A percentile compares a stretch with the other conserved stretches of the same genome.
Evolutionary conservation across 2,888 invertebrate genomes (phyloP).

Genomic region (Rutpela maculata): DNA sequence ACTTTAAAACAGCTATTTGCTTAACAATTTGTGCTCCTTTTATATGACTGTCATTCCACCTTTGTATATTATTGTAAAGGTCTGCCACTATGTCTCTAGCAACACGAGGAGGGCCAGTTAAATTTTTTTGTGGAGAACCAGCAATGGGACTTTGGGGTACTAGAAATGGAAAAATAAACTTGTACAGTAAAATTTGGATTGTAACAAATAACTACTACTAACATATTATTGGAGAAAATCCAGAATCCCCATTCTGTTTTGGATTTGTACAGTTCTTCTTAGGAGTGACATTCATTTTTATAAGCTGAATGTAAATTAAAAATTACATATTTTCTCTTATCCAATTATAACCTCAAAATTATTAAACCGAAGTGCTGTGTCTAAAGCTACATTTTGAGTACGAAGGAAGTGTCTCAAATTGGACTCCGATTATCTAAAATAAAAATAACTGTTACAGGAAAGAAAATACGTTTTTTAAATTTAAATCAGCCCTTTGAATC

Average conservation of each 20-base stretch:
- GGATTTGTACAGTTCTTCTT: slow-evolving; percentile 38
- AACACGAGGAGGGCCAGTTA: slow-evolving; percentile 77
- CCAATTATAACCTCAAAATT: not conserved
- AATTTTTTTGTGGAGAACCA: slow-evolving; percentile 72
- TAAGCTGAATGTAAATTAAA: not conserved
- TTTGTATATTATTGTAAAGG: slow-evolving; percentile 75
- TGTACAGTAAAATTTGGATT: no score
- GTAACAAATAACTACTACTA: slow-evolving; percentile 5
- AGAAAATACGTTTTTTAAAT: not conserved
- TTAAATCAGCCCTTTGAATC: not conserved
- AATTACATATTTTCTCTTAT: no score
- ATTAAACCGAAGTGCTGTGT: not conserved
- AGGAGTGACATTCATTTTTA: slow-evolving; percentile 51
- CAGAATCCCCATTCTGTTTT: slow-evolving; percentile 7
- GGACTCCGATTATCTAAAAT: not conserved
- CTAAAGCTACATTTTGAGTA: not conserved
- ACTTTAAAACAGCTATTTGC: slow-evolving; percentile 69
- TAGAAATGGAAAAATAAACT: slow-evolving; percentile 58
- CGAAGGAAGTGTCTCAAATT: not conserved
- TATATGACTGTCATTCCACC: slow-evolving; percentile 75
- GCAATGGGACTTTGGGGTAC: slow-evolving; percentile 71
- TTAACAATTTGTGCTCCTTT: slow-evolving; percentile 72
- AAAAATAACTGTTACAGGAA: not conserved
- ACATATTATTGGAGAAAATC: slow-evolving; percentile 62
- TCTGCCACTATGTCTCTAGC: slow-evolving; percentile 77